Evolutionary conservation across 2,113 vertebrate genomes (phyloP), one percentile per base, ranked within the genome.

Genomic region (Neomonachus schauinslandi): DNA sequence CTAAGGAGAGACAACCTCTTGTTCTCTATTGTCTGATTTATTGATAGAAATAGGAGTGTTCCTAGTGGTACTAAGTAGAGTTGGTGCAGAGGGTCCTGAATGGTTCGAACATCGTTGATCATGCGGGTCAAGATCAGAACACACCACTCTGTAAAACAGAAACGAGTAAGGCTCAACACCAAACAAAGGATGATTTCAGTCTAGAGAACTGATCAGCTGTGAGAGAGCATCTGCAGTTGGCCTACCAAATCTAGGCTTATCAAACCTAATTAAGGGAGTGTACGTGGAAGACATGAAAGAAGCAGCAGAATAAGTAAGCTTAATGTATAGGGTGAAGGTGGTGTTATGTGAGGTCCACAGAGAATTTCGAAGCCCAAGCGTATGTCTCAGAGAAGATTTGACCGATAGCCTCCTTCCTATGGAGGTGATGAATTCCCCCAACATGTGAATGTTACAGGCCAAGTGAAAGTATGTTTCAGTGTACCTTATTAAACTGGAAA

Each of bases 321-420:
- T 33, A 31, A 69, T 0, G 19, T 5, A 21, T 46, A 1, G 1
- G 15, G 19, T 16, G 46, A 67, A 81, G 15, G 57, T 2, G 1
- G 51, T 9, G 31, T 57, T 14, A 19, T 2, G 8, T 15, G 8
- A 51, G 33, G 21, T 6, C 12, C 21, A 22, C 36, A 22, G 0
- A 69, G 57, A 57, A 36, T 15, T 15, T 55, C 19, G 3, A 3
- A 33, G 16, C 26, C 18, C 16, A 31, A 31, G 2, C 1, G 4
- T 33, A 83, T 7, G 39, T 57, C 31, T 81, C 46, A 19, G 16
- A 22, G 7, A 63, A 36, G 26, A 9, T 13, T 12, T 55, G 22
- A 11, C 39, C 28, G 2, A 10, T 18, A 26, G 12, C 22, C 65
- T 90, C 88, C 42, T 79, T 59, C 26, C 31, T 21, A 22, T 33